Base-by-base conservation (phyloP, 2,113 vertebrate genomes). In the Noturus placidus region DNA sequence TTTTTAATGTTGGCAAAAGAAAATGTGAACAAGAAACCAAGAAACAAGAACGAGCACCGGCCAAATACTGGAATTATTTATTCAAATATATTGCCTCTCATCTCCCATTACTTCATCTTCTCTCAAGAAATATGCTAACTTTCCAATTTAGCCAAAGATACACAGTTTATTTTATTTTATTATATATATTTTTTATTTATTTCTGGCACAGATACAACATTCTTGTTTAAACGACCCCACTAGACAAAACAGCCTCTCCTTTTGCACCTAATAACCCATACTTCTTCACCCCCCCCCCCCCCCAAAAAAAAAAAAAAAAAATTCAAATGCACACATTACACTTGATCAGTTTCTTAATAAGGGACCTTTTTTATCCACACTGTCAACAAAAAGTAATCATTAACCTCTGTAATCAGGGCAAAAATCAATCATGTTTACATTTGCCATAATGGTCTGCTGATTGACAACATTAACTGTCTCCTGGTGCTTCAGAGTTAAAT, bases 401-500 rank as follows among this genome's bases (percentile, higher is more conserved):
- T 82, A 33, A 38, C 20, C 56, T 74, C 33, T 56, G 27, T 89
- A 85, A 70, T 69, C 74, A 81, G 63, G 33, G 20, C 15, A 54
- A 79, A 83, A 65, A 88, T 82, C 86, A 90, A 85, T 78, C 17
- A 25, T 72, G 50, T 78, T 86, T 61, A 20, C 33, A 22, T 42
- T 50, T 67, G 80, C n/a, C 38, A 69, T 86, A 83, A 76, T 84
- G 69, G 54, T 19, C 33, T 56, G 15, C 57, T 89, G 88, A 88
- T 79, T 83, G 89, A 76, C 86, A 85, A 77, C 30, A 82, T 87
- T 87, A 82, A 52, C 80, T 54, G 63, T 69, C 57, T 74, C 57
- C 61, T 46, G n/a, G 67, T 61, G 82, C 59, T 74, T 85, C 84
- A 74, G 56, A 65, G 86, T 57, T 77, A 82, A 57, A 87, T 80